Conservation (phyloP, 2,888 invertebrate species). For the Hypena proboscidalis region DNA sequence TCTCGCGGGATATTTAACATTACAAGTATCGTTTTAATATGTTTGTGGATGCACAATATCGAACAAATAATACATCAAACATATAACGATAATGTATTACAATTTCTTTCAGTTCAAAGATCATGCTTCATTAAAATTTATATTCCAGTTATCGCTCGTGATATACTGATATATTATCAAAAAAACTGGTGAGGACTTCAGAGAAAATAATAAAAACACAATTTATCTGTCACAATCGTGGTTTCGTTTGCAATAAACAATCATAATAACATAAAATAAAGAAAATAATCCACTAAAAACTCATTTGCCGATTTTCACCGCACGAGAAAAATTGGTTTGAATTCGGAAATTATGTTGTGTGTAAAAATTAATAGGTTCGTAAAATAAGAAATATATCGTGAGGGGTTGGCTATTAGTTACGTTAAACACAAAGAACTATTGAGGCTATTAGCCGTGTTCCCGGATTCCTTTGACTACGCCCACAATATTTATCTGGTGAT, state of each 20-base stretch:
- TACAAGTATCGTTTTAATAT: slow-evolving; percentile 43
- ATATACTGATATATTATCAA: slow-evolving; percentile 12
- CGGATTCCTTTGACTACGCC: slow-evolving; percentile 59
- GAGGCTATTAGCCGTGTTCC: slow-evolving; percentile 59
- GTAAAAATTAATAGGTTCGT: slow-evolving; percentile 35
- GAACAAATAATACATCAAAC: slow-evolving; percentile 12
- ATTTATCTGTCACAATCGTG: slow-evolving; percentile 20
- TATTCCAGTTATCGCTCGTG: slow-evolving; percentile 17
- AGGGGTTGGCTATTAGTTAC: slow-evolving; percentile 33
- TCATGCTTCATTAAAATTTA: slow-evolving; percentile 24
- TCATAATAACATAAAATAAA: slow-evolving; percentile 28
- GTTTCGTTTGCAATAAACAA: slow-evolving; percentile 23
- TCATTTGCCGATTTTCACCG: slow-evolving; percentile 45
- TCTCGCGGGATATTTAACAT: slow-evolving; percentile 56
- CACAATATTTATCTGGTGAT: slow-evolving; percentile 77
- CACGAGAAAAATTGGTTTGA: slow-evolving; percentile 20
- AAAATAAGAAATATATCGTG: slow-evolving; percentile 30
- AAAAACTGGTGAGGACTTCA: slow-evolving; percentile 9
- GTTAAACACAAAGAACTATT: slow-evolving; percentile 52
- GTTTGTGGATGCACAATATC: slow-evolving; percentile 15
- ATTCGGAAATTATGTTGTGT: slow-evolving; percentile 18
- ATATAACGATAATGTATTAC: slow-evolving; percentile 12
- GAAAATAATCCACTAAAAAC: slow-evolving; percentile 25
- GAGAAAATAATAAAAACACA: slow-evolving; percentile 15
- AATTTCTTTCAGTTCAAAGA: slow-evolving; percentile 28